Percentiles rank a stretch among this genome's conserved stretches.
Conservation (phyloP, 2,113 vertebrate species). For the Oceanodroma tethys region DNA sequence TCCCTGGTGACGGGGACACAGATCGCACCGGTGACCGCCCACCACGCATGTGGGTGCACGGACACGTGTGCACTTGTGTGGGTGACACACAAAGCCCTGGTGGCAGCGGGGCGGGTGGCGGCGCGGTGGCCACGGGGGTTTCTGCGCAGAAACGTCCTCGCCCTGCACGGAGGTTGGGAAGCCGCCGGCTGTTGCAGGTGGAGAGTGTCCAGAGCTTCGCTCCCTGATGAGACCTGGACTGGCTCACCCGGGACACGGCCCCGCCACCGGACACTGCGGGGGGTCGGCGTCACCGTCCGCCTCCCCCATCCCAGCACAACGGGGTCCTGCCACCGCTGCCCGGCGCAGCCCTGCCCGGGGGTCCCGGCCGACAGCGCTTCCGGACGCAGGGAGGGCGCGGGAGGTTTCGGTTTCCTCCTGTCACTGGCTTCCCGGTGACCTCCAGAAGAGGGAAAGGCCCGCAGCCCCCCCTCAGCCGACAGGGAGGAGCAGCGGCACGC, state of each 20-base stretch:
- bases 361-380: neutral
- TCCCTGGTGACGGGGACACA: neutral
- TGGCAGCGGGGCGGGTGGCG: neutral
- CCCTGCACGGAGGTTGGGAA: neutral
- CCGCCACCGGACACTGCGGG: accelerated
- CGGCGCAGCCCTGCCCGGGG: neutral
- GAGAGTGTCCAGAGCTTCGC: neutral
- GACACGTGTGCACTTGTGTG: neutral
- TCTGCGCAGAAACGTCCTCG: neutral
- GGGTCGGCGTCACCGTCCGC: neutral
- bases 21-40: accelerated
- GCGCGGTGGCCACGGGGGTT: neutral
- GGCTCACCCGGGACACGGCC: neutral
- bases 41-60: accelerated
- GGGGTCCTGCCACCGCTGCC: neutral
- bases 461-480: neutral
- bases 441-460: neutral
- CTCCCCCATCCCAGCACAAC: neutral
- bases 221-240: accelerated
- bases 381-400: accelerated
- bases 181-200: too few relatives aligned
- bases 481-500: neutral
- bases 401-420: neutral
- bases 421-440: neutral
- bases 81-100: neutral